Evolutionary conservation across 2,888 invertebrate species (phyloP), one percentile per base, ranked within the genome.

Genomic region (Trissoscelio sp.): DNA sequence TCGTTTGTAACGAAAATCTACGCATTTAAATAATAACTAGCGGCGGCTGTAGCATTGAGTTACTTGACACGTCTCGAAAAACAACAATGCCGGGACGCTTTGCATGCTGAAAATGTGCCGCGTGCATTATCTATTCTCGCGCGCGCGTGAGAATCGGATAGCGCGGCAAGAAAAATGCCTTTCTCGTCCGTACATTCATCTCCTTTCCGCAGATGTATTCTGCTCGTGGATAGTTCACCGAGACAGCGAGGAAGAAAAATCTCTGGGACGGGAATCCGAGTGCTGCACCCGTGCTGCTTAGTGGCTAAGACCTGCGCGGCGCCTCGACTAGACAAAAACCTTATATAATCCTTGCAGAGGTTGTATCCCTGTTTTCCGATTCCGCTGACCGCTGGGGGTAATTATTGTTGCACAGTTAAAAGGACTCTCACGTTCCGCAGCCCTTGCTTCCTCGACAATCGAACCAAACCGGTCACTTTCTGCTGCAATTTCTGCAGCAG

Each of bases 351-450:
- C 12, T 74, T 44, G 60, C 46, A 73, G 73, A 48, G 81, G 70
- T 74, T 74, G 60, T 58, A 82, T 81, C n/a, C n/a, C 74, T 74
- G 85, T 83, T 86, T 86, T 83, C 81, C 83, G 81, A 84, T 85
- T 62, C 82, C 80, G 57, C 83, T 85, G 88, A 87, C 89, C 88
- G 84, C 86, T 86, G 88, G 89, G 88, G 89, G 88, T 89, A 90
- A 90, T 90, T 89, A 90, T 88, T 87, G 86, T 87, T 84, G 85
- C 86, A 72, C 69, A 83, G 83, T 86, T 82, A 86, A 85, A 89
- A 88, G 88, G 85, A 89, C 89, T 90, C 90, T 90, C 90, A 90
- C 90, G 90, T 87, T 90, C 87, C 78, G 85, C 86, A 84, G 86
- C 87, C 87, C 87, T 88, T 84, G 75, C 64, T 74, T 60, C 42